Conservation (phyloP, 2,797 vertebrate species). For the Enteromius anoplus region DNA sequence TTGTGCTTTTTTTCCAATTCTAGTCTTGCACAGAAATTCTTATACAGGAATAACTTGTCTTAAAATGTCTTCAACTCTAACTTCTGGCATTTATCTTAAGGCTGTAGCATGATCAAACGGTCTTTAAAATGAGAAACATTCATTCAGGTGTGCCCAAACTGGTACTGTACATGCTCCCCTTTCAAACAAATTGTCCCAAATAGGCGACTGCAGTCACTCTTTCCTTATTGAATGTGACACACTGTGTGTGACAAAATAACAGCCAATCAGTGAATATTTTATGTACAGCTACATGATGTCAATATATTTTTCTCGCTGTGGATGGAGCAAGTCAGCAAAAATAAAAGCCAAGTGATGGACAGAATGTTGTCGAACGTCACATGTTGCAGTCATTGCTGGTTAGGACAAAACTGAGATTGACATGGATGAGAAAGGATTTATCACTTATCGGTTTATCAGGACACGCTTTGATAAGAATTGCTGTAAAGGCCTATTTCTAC, state of each 20-base stretch:
- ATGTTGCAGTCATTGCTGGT: slow-evolving; percentile 26
- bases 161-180: background rate
- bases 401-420: slow-evolving; percentile 28
- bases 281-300: background rate
- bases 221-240: slow-evolving; percentile 2
- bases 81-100: background rate
- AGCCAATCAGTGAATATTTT: slow-evolving; percentile 12
- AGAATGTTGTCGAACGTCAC: slow-evolving; percentile 10
- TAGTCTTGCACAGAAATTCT: background rate
- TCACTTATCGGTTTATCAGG: slow-evolving; percentile 6
- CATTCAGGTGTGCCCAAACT: background rate
- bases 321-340: slow-evolving; percentile 5
- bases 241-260: slow-evolving; percentile 9
- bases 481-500: slow-evolving; percentile 36
- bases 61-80: background rate
- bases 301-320: background rate
- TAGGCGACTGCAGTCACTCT: background rate
- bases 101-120: background rate
- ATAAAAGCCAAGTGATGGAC: slow-evolving; percentile 17
- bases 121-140: background rate
- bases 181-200: background rate
- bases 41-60: background rate
- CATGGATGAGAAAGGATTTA: background rate
- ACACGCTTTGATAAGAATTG: background rate
- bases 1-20: background rate